Percentiles rank a stretch among this genome's conserved stretches.
phyloP scores from a whole-genome alignment of 2,888 invertebrate genomes.

The Drosophila siamana region DNA sequence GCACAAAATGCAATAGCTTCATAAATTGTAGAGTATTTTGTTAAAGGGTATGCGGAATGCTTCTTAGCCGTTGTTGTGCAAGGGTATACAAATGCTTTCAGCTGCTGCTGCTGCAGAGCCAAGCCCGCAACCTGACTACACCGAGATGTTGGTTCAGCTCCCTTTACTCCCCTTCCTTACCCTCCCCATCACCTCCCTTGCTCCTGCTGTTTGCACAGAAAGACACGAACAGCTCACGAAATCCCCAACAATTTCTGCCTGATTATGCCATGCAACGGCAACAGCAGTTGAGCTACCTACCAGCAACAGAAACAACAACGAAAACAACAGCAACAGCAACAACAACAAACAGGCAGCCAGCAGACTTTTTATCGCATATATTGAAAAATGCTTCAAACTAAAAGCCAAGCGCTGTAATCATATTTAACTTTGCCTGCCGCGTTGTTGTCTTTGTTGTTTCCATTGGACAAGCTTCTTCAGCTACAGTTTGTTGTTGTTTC shows the following conservation, averaged over 20 bases:
- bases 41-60: background rate
- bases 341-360: slow-evolving; percentile 8
- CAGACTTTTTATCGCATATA: slow-evolving; percentile 51
- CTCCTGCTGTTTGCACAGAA: background rate
- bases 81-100: slow-evolving; percentile 36
- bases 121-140: slow-evolving; percentile 13
- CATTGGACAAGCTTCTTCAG: slow-evolving; percentile 30
- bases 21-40: no score
- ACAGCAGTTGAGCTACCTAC: background rate
- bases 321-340: slow-evolving; percentile 23
- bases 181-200: background rate
- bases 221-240: slow-evolving; percentile 35
- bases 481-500: slow-evolving; percentile 32
- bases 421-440: slow-evolving; percentile 63
- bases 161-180: background rate
- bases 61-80: background rate
- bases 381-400: slow-evolving; percentile 71
- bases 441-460: slow-evolving; percentile 18
- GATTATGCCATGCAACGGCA: slow-evolving; percentile 48
- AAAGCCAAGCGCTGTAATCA: slow-evolving; percentile 75
- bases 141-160: background rate
- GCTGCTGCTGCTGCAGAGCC: slow-evolving; percentile 6
- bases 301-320: slow-evolving; percentile 8
- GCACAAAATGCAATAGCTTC: no score
- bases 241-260: slow-evolving; percentile 38